These are phyloP conservation scores for Perca schrenkii DNA, from an alignment of 2,113 vertebrate species.

Conservation along the genomic window DNA sequence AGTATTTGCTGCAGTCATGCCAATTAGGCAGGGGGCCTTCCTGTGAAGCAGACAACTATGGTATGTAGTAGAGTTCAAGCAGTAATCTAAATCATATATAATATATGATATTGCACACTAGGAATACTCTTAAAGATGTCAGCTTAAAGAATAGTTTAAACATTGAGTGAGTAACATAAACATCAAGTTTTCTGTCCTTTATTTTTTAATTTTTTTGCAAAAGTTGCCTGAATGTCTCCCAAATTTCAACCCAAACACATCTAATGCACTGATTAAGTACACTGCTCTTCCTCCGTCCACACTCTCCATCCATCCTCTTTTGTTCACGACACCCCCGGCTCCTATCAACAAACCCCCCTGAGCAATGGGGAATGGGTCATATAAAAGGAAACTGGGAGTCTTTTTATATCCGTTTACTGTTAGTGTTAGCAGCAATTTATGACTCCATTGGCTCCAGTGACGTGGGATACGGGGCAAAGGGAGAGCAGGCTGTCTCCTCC, in stretches of 20 bases:
- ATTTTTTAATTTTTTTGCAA: not conserved
- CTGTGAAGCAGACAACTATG: not conserved
- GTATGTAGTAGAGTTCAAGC: not conserved
- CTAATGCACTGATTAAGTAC: not conserved
- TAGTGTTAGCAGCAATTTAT: conserved; percentile 83
- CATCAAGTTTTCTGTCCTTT: not conserved
- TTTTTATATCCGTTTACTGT: conserved; percentile 84
- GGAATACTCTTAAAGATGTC: not conserved
- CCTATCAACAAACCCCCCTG: conserved; percentile 72
- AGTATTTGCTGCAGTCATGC: conserved; percentile 10
- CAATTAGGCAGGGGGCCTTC: not conserved
- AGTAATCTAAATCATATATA: not conserved
- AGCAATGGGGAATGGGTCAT: conserved; percentile 69
- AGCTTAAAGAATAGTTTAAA: not conserved
- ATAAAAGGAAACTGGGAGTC: conserved; percentile 80
- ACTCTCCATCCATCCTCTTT: conserved; percentile 39
- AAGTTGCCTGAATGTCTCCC: not conserved
- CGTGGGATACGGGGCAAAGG: conserved; percentile 67
- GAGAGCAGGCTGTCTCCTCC: conserved; percentile 75
- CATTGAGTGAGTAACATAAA: not conserved
- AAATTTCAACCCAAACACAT: not conserved
- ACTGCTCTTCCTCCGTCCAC: conserved; percentile 25
- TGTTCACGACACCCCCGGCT: conserved; percentile 45
- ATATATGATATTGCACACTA: not conserved
- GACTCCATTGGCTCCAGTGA: conserved; percentile 82